Evolutionary conservation across 2,888 invertebrate species (phyloP), one percentile per base, ranked within the genome.

Genomic region (Drepanosiphum platanoidis): DNA sequence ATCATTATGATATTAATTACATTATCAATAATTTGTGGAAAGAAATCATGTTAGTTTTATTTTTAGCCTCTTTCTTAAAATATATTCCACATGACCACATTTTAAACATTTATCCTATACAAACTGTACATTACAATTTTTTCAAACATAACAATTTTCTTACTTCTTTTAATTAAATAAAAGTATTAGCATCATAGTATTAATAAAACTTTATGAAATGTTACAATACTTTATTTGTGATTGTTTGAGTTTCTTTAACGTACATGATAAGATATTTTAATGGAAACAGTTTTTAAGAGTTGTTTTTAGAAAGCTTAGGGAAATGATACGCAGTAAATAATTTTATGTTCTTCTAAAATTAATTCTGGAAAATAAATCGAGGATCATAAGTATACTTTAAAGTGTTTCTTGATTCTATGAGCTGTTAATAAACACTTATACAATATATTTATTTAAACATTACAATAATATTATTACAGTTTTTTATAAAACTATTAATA

Each of bases 201-300:
- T 30, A 32, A 64, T 66, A 42, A 13, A 66, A 52, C 34, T 52
- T 68, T n/a, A 70, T 39, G 64, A 68, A 36, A 80, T 34, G 4
- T 80, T 22, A 66, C 11, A 52, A 27, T 68, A n/a, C 4, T 80
- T 46, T 36, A 68, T 68, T 79, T 68, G 11, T 42, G 66, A 68
- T 34, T 80, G 68, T 46, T 34, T 27, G 27, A 68, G 79, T 80
- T 80, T 52, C n/a, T n/a, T 68, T 68, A 34, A 34, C 11, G 34
- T n/a, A 32, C 39, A 66, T 68, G 42, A 5, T 1, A 32, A 32
- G 11, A 32, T 39, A 64, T n/a, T 32, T n/a, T n/a, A n/a, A n/a
- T n/a, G n/a, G n/a, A n/a, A n/a, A n/a, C n/a, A n/a, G n/a, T n/a
- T 32, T 42, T 32, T n/a, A 3, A 66, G 30, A 42, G 42, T 78